Evolutionary conservation across 2,797 vertebrate genomes (phyloP).

Genomic region (Micromesistius poutassou): DNA sequence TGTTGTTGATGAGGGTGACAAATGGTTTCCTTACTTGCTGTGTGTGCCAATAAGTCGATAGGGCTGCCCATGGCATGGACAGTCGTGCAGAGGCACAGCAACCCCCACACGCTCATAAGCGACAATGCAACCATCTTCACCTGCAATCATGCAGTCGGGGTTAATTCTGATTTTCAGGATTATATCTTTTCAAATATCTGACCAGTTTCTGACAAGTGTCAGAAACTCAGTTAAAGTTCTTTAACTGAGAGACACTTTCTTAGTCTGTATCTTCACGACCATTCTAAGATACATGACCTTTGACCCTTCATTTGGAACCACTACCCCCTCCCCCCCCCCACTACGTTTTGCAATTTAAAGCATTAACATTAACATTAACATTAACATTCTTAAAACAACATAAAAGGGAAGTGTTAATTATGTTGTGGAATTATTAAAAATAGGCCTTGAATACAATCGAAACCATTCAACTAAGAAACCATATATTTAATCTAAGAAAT

Average conservation of each 20-base stretch:
- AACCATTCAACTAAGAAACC: background rate
- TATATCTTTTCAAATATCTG: background rate
- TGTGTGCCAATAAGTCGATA: constrained; percentile 33
- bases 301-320: too few relatives aligned
- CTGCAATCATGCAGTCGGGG: background rate
- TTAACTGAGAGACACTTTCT: background rate
- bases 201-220: too few relatives aligned
- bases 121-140: constrained; percentile 50
- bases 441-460: background rate
- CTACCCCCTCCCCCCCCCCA: too few relatives aligned
- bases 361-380: too few relatives aligned
- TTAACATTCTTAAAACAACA: background rate
- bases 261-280: background rate
- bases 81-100: constrained; percentile 49
- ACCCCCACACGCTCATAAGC: constrained; percentile 54
- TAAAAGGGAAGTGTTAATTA: too few relatives aligned
- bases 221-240: too few relatives aligned
- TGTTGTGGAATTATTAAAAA: too few relatives aligned
- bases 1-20: background rate
- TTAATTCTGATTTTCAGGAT: background rate
- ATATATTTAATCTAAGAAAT: background rate
- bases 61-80: constrained; percentile 17
- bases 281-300: background rate
- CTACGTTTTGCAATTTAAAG: background rate
- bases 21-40: constrained; percentile 56